Evolutionary conservation across 2,888 invertebrate genomes (phyloP), one percentile per base, ranked within the genome.

Genomic region (Disparrhopalites patrizii): DNA sequence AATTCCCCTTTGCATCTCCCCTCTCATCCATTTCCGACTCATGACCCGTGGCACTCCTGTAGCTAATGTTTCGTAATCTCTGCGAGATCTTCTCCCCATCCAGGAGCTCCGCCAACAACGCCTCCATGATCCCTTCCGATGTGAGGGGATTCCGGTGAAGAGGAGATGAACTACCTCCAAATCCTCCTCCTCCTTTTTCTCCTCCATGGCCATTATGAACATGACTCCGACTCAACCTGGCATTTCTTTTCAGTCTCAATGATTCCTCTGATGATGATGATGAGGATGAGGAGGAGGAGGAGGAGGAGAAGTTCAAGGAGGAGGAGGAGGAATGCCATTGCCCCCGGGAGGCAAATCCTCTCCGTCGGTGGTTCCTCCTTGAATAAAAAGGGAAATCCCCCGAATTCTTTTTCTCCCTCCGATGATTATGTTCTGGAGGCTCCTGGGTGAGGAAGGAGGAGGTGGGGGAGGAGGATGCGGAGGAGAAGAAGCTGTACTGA

Each of bases 1-100:
- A 95, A 83, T 95, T 95, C 13, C 95, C 95, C 77, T 92, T 92
- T 0, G 94, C 91, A 77, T 95, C 94, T 0, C 93, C 94, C 76
- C 90, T 89, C 76, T 89, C 88, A 79, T 95, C 93, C 85, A 95
- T 92, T 68, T 73, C 70, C 0, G 70, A 71, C 57, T 72, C 73
- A 58, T 76, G 81, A 65, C 77, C 77, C 66, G 76, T 76, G 15
- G 76, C 76, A 68, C 81, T 81, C 74, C 77, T 76, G 75, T 81
- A 82, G 20, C 79, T 79, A 60, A 77, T 76, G 30, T 78, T 79
- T 62, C 78, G 77, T 36, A 82, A 78, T 56, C 78, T 76, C 30
- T 76, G 70, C 47, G 81, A 77, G 43, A 82, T 77, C 18, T 74
- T 75, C 18, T 75, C 70, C 1, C 82, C 82, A 70, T 82, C 77